phyloP scores from a whole-genome alignment of 2,797 vertebrate species.

The Onychomys torridus region DNA sequence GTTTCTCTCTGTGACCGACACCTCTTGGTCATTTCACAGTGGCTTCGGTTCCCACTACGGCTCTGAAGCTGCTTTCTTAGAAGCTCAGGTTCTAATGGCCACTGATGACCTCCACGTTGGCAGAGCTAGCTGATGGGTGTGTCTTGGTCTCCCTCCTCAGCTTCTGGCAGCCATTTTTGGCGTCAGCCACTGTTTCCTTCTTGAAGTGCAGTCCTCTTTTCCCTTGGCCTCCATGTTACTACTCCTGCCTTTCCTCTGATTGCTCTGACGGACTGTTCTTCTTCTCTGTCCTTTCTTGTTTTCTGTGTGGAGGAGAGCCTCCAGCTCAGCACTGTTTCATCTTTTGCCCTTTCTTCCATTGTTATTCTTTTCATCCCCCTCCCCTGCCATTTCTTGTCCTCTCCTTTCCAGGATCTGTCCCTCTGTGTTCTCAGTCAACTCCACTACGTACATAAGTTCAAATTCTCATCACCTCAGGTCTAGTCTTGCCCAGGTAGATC shows the following conservation, averaged over 20 bases:
- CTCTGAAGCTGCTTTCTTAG: not conserved
- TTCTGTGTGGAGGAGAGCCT: not conserved
- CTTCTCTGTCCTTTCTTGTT: not conserved
- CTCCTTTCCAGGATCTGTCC: not conserved
- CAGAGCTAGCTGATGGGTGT: not conserved
- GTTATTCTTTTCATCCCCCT: not conserved
- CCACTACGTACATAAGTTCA: not conserved
- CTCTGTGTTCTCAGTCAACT: not conserved
- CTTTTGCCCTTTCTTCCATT: not conserved
- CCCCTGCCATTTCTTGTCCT: not conserved
- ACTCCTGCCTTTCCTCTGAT: not conserved
- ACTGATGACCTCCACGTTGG: not conserved
- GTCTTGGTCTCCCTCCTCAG: not conserved
- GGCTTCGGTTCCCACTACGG: not conserved
- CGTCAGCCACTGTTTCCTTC: not conserved
- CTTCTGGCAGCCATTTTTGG: not conserved
- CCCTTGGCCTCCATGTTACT: not conserved
- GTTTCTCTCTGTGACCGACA: not conserved
- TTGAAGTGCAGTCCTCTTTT: not conserved
- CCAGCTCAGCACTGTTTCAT: not conserved
- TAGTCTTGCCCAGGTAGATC: not conserved
- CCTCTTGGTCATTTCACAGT: not conserved
- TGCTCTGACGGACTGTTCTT: not conserved
- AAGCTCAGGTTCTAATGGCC: not conserved
- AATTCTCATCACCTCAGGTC: not conserved